A percentile compares a stretch with the other conserved stretches of the same genome.
Conservation (phyloP, 2,888 invertebrate genomes). For the Xylota sylvarum region DNA sequence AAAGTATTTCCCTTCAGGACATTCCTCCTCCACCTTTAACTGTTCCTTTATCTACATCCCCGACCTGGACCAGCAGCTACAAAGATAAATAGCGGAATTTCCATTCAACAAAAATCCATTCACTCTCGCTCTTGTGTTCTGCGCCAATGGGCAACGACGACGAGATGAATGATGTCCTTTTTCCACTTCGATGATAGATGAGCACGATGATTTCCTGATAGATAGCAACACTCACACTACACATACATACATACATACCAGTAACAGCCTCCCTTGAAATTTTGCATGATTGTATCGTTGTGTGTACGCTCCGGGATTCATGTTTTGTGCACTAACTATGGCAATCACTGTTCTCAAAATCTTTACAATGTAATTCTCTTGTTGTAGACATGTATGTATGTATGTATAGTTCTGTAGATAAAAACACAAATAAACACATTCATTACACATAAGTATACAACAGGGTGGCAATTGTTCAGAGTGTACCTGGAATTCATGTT, state of each 20-base stretch:
- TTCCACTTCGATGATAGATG: conserved; percentile 62
- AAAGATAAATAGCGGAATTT: conserved; percentile 57
- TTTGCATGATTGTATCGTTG: neutral
- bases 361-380: conserved; percentile 23
- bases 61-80: neutral
- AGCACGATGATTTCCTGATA: conserved; percentile 60
- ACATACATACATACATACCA: neutral
- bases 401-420: neutral
- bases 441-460: neutral
- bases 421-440: conserved; percentile 18
- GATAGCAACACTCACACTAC: neutral
- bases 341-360: conserved; percentile 43
- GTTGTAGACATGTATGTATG: neutral
- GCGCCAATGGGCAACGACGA: conserved; percentile 18
- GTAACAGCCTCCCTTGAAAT: neutral
- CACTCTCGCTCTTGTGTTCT: conserved; percentile 1
- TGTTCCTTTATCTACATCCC: neutral
- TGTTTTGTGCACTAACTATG: conserved; percentile 63
- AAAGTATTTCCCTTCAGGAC: conserved; percentile 26
- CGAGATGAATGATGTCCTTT: conserved; percentile 66
- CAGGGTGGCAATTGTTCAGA: neutral
- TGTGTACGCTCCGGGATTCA: conserved; percentile 12
- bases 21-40: neutral
- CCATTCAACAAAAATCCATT: conserved; percentile 61
- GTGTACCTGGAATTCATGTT: conserved; percentile 35